Evolutionary conservation across 2,113 vertebrate genomes (phyloP), one percentile per base, ranked within the genome.

Genomic region (Falcunculus frontatus): DNA sequence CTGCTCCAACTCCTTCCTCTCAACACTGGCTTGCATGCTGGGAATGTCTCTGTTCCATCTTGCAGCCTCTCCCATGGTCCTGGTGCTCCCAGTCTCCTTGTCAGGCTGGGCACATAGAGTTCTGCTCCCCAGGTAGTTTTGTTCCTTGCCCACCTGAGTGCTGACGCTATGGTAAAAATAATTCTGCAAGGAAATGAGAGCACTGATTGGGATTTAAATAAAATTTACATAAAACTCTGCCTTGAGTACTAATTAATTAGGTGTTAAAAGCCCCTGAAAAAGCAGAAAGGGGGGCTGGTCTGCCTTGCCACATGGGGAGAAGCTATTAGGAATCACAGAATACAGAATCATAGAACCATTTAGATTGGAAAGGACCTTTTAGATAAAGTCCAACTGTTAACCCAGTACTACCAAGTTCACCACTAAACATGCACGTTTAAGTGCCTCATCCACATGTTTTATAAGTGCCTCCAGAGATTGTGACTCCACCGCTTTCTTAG

Each of bases 121-220:
- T 85, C 84, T 52, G 75, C 68, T 96, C 92, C 94, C 92, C 8
- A 56, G 92, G 84, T 70, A 47, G 67, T 82, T 96, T 86, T 96
- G 82, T 95, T 96, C 89, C 81, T 82, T 91, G 85, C 95, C 95
- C 93, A 96, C 74, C 93, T 93, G 77, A 95, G 87, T 92, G 79
- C 86, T 97, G 94, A 67, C 10, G 75, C 73, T 95, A 44, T 77
- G 85, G 87, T 95, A 98, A 97, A 98, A 98, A 98, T 97, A 98
- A 96, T 87, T 89, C 79, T 84, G 90, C 83, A 94, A 75, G 96
- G 95, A 98, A 97, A 97, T 94, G 94, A 95, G 96, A 97, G 72
- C 87, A 65, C 82, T 98, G 96, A 97, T 97, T 97, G 88, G 82
- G 87, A 98, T 97, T 98, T 97, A 97, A 98, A 97, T 98, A 97